Percentiles rank a stretch among this genome's conserved stretches.
phyloP scores from a whole-genome alignment of 37 sponge, comb jelly and placozoan species.

The Cladorhizidae sp. region DNA sequence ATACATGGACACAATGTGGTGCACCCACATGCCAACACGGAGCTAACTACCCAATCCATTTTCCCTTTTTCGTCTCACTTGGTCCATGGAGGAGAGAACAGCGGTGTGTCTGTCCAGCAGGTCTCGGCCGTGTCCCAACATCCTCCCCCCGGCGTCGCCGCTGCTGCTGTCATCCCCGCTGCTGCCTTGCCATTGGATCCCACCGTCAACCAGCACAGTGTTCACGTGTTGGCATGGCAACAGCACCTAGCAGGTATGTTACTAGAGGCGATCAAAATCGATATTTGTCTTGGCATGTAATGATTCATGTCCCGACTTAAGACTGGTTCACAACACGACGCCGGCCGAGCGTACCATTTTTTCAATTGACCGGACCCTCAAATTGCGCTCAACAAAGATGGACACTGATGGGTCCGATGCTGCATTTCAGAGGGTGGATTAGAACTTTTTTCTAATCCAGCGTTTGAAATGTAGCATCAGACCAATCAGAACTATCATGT shows the following conservation, averaged over 20 bases:
- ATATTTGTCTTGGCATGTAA: too few relatives aligned
- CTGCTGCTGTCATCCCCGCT: neutral
- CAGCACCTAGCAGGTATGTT: neutral
- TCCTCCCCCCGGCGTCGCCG: neutral
- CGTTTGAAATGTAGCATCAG: too few relatives aligned
- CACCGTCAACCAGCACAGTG: neutral
- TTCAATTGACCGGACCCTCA: too few relatives aligned
- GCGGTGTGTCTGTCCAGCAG: neutral
- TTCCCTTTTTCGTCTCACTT: conserved; percentile 1
- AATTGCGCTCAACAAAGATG: too few relatives aligned
- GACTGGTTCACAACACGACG: too few relatives aligned
- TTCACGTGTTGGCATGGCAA: conserved; percentile 2
- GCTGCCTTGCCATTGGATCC: neutral
- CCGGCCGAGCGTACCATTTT: too few relatives aligned
- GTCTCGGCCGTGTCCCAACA: neutral
- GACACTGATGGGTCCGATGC: too few relatives aligned
- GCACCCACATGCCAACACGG: neutral
- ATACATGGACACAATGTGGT: neutral
- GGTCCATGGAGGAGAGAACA: neutral
- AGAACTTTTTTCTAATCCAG: too few relatives aligned
- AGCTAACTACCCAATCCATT: neutral
- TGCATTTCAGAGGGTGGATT: too few relatives aligned
- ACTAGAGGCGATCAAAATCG: too few relatives aligned
- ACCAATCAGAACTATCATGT: too few relatives aligned
- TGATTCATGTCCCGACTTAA: too few relatives aligned